phyloP scores from a whole-genome alignment of 2,888 invertebrate species.

The Cinara cedri region DNA sequence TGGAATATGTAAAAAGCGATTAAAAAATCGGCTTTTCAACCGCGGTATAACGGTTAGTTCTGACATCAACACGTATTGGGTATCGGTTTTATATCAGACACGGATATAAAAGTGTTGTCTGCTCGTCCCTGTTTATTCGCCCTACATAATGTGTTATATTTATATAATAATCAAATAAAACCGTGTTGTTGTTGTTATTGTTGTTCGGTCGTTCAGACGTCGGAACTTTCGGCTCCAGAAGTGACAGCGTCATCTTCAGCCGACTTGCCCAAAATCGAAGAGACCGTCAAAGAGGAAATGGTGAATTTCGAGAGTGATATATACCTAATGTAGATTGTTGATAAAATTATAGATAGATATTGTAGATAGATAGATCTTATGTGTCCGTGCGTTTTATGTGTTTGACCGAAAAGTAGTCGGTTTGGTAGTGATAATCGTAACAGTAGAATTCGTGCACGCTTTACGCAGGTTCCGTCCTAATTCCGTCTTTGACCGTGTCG shows the following conservation, averaged over 20 bases:
- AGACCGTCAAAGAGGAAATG: conserved; percentile 94
- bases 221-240: conserved; percentile 75
- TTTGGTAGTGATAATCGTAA: no score
- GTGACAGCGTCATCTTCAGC: conserved; percentile 73
- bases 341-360: no score
- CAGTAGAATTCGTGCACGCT: background rate
- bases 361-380: background rate
- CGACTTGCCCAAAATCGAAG: conserved; percentile 92
- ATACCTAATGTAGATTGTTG: background rate
- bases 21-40: no score
- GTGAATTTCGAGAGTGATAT: conserved; percentile 55
- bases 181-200: conserved; percentile 23
- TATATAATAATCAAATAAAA: conserved; percentile 9
- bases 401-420: no score
- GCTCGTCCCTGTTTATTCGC: no score
- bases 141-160: no score
- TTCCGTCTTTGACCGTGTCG: background rate
- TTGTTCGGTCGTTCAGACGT: conserved; percentile 68
- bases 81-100: no score
- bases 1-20: no score
- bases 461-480: background rate
- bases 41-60: no score
- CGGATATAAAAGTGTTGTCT: no score
- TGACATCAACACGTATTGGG: no score
- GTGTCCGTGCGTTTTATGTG: background rate